These are phyloP conservation scores for Cataglyphis rosenhaueri DNA, from an alignment of 2,888 invertebrate genomes.

Conservation along the genomic window DNA sequence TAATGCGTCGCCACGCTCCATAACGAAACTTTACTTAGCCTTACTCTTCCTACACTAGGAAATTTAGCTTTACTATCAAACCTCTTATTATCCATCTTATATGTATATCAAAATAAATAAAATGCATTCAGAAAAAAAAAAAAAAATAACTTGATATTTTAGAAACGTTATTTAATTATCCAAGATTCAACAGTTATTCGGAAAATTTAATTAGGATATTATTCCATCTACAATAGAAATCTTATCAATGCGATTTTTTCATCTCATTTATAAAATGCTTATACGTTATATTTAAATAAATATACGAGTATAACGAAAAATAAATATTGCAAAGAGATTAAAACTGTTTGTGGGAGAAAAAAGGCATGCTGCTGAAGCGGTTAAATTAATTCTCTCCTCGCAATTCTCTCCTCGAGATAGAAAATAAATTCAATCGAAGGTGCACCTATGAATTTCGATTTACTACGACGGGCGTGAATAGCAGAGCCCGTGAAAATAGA, in stretches of 20 bases:
- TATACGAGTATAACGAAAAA: not conserved
- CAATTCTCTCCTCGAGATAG: conserved; percentile 6
- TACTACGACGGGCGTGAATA: conserved; percentile 61
- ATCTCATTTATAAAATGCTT: not conserved
- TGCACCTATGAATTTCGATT: conserved; percentile 68
- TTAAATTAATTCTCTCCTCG: conserved; percentile 10
- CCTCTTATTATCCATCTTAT: not conserved
- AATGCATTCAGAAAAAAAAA: not conserved
- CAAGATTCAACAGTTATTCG: not conserved
- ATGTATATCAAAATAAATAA: conserved; percentile 13
- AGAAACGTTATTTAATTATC: not conserved
- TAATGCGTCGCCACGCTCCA: conserved; percentile 71
- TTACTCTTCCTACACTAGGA: conserved; percentile 2
- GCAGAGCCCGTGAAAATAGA: conserved; percentile 62
- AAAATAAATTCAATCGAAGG: conserved; percentile 61
- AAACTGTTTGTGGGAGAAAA: not conserved
- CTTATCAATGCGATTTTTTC: not conserved
- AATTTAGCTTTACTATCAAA: not conserved
- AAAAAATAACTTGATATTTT: not conserved
- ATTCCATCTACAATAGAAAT: not conserved
- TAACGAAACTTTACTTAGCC: conserved; percentile 34
- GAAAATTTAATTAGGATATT: not conserved
- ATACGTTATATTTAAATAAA: not conserved
- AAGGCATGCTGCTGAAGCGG: not conserved
- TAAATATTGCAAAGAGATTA: not conserved